These are phyloP conservation scores for Cossypha polioptera DNA, from an alignment of 2,797 vertebrate genomes.

Conservation along the genomic window DNA sequence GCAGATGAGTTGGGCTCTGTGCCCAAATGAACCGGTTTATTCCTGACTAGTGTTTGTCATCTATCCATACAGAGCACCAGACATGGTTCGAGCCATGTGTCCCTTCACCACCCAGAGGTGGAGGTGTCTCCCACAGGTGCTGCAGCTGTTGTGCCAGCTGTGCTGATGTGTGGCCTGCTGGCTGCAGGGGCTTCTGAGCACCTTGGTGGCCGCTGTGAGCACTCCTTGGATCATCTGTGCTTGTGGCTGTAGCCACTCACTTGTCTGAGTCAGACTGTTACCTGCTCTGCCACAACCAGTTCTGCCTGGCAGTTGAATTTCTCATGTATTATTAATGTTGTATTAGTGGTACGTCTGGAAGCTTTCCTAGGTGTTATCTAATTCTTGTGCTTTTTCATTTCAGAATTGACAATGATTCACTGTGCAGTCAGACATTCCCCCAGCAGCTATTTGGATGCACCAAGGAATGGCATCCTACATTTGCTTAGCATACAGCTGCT, in stretches of 20 bases:
- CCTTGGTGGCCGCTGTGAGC: not conserved
- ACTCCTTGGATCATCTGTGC: accelerated
- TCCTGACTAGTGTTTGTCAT: not conserved
- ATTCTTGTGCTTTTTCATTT: constrained; percentile 10
- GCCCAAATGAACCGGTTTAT: not conserved
- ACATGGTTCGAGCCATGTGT: not conserved
- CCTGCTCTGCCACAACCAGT: not conserved
- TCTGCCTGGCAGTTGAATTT: not conserved
- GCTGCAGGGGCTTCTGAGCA: not conserved
- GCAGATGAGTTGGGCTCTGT: not conserved
- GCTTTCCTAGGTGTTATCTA: constrained; percentile 15
- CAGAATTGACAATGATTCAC: constrained; percentile 13
- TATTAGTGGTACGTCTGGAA: not conserved
- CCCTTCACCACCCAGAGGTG: not conserved
- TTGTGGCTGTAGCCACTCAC: not conserved
- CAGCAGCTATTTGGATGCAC: constrained; percentile 7
- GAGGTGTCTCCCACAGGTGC: not conserved
- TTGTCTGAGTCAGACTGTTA: not conserved
- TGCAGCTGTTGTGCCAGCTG: not conserved
- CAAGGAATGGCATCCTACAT: not conserved
- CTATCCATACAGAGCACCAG: not conserved
- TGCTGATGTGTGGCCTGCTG: not conserved
- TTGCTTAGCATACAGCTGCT: not conserved
- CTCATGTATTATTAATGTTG: not conserved
- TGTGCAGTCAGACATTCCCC: not conserved